A percentile compares a stretch with the other conserved stretches of the same genome.
These are phyloP conservation scores for Fopius arisanus DNA, from an alignment of 1,140 invertebrate species.

Conservation along the genomic window DNA sequence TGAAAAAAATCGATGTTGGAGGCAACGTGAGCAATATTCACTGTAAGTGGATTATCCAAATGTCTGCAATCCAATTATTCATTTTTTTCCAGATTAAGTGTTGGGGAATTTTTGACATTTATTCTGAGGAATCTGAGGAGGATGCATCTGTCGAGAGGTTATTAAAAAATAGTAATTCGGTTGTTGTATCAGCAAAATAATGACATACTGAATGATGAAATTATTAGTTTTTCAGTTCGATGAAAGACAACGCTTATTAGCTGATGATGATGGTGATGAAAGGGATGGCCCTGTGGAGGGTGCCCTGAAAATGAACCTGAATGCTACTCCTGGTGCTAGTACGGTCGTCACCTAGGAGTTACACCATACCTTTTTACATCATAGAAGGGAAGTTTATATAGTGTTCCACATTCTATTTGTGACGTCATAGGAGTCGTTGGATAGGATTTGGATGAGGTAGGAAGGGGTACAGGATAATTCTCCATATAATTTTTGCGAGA, in stretches of 20 bases:
- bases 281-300: neutral
- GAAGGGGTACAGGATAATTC: no score
- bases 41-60: no score
- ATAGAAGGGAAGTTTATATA: no score
- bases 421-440: no score
- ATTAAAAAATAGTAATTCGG: neutral
- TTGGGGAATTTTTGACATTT: slow-evolving; percentile 10
- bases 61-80: neutral
- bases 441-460: no score
- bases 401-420: no score
- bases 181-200: neutral
- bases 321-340: slow-evolving; percentile 1
- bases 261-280: neutral
- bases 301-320: neutral
- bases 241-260: neutral
- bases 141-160: slow-evolving; percentile 20
- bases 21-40: no score
- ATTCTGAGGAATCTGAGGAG: slow-evolving; percentile 5
- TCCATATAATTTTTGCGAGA: no score
- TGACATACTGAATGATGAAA: neutral
- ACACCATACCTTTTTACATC: no score
- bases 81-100: slow-evolving; percentile 9
- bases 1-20: no score
- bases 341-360: neutral
- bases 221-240: slow-evolving; percentile 9